Percentiles rank a stretch among this genome's conserved stretches.
phyloP scores from a whole-genome alignment of 2,888 invertebrate species.

The Synanthedon andrenaeformis region DNA sequence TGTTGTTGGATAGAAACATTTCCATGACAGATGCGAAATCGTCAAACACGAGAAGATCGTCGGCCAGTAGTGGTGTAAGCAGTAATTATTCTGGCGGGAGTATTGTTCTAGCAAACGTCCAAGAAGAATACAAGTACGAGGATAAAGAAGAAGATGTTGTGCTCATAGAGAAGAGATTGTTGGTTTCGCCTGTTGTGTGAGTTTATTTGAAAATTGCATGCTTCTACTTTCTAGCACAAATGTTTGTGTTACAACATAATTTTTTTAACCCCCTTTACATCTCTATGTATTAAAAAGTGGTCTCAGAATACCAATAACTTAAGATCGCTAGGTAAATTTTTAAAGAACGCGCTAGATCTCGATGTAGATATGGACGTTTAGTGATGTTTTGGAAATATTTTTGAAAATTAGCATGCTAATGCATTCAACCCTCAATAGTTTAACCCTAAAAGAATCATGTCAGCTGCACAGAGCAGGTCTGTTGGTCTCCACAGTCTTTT shows the following conservation, averaged over 20 bases:
- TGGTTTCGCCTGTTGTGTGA: conserved; percentile 68
- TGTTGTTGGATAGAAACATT: conserved; percentile 28
- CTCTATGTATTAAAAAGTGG: too few relatives aligned
- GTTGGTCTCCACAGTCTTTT: too few relatives aligned
- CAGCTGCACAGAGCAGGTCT: too few relatives aligned
- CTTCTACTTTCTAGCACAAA: background rate
- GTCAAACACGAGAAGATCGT: conserved; percentile 51
- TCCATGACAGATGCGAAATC: conserved; percentile 20
- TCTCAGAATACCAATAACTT: too few relatives aligned
- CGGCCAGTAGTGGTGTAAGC: conserved; percentile 58
- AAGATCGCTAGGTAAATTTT: too few relatives aligned
- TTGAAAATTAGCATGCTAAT: too few relatives aligned
- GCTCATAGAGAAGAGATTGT: conserved; percentile 74
- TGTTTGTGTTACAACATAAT: background rate
- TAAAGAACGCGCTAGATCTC: too few relatives aligned
- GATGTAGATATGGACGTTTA: too few relatives aligned
- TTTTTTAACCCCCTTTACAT: background rate
- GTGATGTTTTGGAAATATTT: too few relatives aligned
- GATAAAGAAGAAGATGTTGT: conserved; percentile 78
- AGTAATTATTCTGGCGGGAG: conserved; percentile 49
- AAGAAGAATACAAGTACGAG: conserved; percentile 81
- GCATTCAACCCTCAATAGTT: too few relatives aligned
- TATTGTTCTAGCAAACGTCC: conserved; percentile 69
- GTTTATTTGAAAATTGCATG: conserved; percentile 16
- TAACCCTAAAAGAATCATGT: too few relatives aligned